A percentile compares a stretch with the other conserved stretches of the same genome.
Conservation (phyloP, 2,888 invertebrate species). For the Eupithecia insigniata region DNA sequence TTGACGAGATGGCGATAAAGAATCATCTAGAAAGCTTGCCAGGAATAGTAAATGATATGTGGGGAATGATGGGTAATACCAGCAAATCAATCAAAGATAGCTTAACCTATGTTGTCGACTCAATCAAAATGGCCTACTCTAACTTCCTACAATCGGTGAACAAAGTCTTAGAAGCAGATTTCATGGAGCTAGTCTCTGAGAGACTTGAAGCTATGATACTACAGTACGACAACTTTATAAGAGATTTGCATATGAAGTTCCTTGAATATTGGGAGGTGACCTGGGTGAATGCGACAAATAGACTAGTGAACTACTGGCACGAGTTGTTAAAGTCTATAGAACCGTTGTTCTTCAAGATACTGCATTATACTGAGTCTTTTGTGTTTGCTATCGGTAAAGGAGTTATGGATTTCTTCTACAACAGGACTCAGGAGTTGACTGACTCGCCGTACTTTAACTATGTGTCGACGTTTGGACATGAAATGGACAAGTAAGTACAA, state of each 20-base stretch:
- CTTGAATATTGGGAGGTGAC: slow-evolving; percentile 88
- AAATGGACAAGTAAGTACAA: slow-evolving; percentile 85
- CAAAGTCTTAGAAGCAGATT: slow-evolving; percentile 89
- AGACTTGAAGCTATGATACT: slow-evolving; percentile 88
- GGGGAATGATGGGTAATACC: slow-evolving; percentile 94
- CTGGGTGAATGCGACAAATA: slow-evolving; percentile 87
- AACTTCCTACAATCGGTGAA: slow-evolving; percentile 88
- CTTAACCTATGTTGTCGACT: slow-evolving; percentile 89
- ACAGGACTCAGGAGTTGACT: slow-evolving; percentile 90
- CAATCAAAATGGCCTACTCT: slow-evolving; percentile 88
- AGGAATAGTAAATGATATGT: slow-evolving; percentile 91
- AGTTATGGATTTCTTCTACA: slow-evolving; percentile 91
- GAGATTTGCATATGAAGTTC: slow-evolving; percentile 88
- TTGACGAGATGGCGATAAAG: slow-evolving; percentile 91
- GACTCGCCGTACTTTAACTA: slow-evolving; percentile 92
- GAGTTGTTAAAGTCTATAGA: slow-evolving; percentile 89
- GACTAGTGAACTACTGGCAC: slow-evolving; percentile 89
- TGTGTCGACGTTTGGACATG: slow-evolving; percentile 91
- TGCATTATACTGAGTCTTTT: slow-evolving; percentile 90
- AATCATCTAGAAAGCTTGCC: slow-evolving; percentile 91
- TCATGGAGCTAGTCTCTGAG: slow-evolving; percentile 88
- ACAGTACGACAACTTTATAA: slow-evolving; percentile 91
- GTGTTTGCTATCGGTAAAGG: slow-evolving; percentile 90
- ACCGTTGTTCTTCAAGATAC: slow-evolving; percentile 89
- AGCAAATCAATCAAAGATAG: slow-evolving; percentile 91